Evolutionary conservation across 2,797 vertebrate species (phyloP), one percentile per base, ranked within the genome.

Genomic region (Myotis findleyi): DNA sequence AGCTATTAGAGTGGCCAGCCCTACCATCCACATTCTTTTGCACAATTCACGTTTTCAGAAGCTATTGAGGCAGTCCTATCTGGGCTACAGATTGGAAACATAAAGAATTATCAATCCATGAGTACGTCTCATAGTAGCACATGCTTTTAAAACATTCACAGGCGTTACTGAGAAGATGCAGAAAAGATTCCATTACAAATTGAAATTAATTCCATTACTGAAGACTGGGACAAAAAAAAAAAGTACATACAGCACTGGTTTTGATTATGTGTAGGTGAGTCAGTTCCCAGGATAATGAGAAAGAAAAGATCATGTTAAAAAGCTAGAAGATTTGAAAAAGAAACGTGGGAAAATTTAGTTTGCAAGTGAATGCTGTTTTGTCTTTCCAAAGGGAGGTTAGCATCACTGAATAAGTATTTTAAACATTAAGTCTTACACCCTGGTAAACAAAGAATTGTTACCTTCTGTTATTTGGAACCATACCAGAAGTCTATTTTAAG

Each of bases 351-450:
- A 47, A 92, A 21, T 16, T n/a, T 75, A 47, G 55, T 87, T 89
- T 51, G 38, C 4, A n/a, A 12, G 5, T 5, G 49, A 89, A 57
- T 75, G 80, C 83, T 91, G 33, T 66, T 81, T 96, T 89, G 79
- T 64, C 66, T 87, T 93, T 76, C 88, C 73, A 77, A 81, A 25
- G 23, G 77, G 81, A 44, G 38, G 41, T 90, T 96, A 97, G 81
- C 95, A 97, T 97, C 36, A 96, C 93, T 97, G 94, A 97, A 95
- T 95, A 95, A 97, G 94, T 96, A 96, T 97, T 97, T 95, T 96
- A 95, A 96, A 51, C 7, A 2, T 75, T 72, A 94, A 96, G 23
- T 83, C 80, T 91, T 72, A 3, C 49, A 84, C 90, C 36, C 89
- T 75, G 87, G 72, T 91, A 96, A 92, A 93, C 66, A 96, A 95